Conservation (phyloP, 2,888 invertebrate species). For the Drosophila peninsularis region DNA sequence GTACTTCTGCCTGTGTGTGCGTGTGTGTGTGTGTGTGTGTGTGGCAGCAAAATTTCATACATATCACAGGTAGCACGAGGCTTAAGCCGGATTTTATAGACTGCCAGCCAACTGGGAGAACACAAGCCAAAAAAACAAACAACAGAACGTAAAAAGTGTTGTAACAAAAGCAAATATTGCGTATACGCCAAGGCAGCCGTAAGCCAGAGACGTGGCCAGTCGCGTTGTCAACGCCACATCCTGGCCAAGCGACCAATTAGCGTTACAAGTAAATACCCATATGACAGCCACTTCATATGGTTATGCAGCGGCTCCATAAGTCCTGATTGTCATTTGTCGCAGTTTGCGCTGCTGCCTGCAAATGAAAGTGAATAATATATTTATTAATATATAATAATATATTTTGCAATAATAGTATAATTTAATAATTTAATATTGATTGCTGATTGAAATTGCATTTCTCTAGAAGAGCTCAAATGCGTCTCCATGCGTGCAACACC, state of each 20-base stretch:
- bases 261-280: conserved; percentile 35
- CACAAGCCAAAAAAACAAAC: conserved; percentile 11
- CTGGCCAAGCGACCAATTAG: conserved; percentile 64
- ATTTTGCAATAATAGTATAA: too few species aligned
- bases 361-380: too few species aligned
- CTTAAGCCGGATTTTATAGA: conserved; percentile 78
- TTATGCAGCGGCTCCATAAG: neutral
- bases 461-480: too few species aligned
- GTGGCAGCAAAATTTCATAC: conserved; percentile 70
- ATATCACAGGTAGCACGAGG: conserved; percentile 70
- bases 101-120: conserved; percentile 30
- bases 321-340: neutral
- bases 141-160: conserved; percentile 27
- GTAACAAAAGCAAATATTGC: conserved; percentile 66
- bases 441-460: too few species aligned
- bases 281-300: conserved; percentile 27
- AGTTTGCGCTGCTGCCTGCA: too few species aligned
- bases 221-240: conserved; percentile 63
- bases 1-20: conserved; percentile 25
- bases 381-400: too few species aligned
- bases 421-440: too few species aligned
- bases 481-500: too few species aligned
- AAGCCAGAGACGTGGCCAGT: conserved; percentile 43
- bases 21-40: conserved; percentile 42
- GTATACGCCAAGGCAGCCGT: conserved; percentile 62